Evolutionary conservation across 2,888 invertebrate species (phyloP), one percentile per base, ranked within the genome.

Genomic region (Lissocephala sabroskyi): DNA sequence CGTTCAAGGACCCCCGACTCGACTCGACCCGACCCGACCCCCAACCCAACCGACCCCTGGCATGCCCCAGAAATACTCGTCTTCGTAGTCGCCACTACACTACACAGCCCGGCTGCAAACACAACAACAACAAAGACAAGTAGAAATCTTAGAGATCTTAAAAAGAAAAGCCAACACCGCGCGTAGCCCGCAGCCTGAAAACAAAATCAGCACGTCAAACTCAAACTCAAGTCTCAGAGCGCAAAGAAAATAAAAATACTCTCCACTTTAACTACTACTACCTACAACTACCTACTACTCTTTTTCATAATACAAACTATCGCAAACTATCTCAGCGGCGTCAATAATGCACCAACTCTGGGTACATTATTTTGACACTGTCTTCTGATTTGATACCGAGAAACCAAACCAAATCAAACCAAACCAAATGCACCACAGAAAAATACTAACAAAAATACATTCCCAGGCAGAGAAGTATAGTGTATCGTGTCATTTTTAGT

Each of bases 341-440:
- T 75, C 79, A 67, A 79, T 64, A 79, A 79, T 79, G 80, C 76
- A 65, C 75, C 75, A 68, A 39, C 53, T 68, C 63, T 79, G 84
- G 84, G 84, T 84, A 77, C 83, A 82, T 84, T 84, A 78, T 84
- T 84, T 84, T 84, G 84, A 84, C 84, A 84, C 84, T 84, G 84
- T 84, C 84, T 84, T 84, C 84, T 84, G 84, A 84, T 84, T 84
- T 84, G 84, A 81, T 82, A 82, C 78, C 73, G 62, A 68, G 62
- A 59, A 60, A 63, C 61, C 47, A 61, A 57, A 40, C 53, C 47
- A 49, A 56, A 59, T 58, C 61, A 52, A 52, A 64, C 43, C 40
- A 45, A 45, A 53, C 54, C 62, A 65, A 52, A 49, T 47, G 55
- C 57, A 70, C 47, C 19, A 42, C 50, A 47, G 19, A 53, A 41